Evolutionary conservation across 2,888 invertebrate species (phyloP).

Genomic region (Imbricaverruca yamaguchii): DNA sequence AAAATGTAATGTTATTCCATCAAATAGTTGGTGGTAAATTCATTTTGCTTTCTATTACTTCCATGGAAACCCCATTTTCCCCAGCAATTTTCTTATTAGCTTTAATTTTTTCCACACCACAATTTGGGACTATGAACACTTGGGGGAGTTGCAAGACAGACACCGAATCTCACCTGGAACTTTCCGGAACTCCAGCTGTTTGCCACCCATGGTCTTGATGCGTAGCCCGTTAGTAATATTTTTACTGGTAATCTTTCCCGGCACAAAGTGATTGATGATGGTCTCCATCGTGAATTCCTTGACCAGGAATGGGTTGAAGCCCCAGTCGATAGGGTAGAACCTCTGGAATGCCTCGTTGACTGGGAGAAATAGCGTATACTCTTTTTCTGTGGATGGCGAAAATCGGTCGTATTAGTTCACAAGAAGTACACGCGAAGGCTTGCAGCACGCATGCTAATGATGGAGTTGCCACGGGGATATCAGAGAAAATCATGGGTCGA

Average conservation of each 20-base stretch:
- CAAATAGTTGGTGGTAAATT: neutral
- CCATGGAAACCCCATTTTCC: neutral
- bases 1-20: too few relatives aligned
- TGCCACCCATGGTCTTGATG: slow-evolving; percentile 51
- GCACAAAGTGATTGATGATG: slow-evolving; percentile 34
- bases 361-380: slow-evolving; percentile 56
- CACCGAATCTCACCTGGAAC: neutral
- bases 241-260: slow-evolving; percentile 46
- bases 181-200: slow-evolving; percentile 35
- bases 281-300: slow-evolving; percentile 35
- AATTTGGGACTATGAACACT: too few relatives aligned
- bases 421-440: too few relatives aligned
- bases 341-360: slow-evolving; percentile 58
- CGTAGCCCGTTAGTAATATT: slow-evolving; percentile 50
- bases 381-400: slow-evolving; percentile 43
- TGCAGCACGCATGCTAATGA: too few relatives aligned
- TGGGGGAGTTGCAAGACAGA: too few relatives aligned
- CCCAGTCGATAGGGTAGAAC: slow-evolving; percentile 63
- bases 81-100: neutral
- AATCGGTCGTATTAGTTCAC: too few relatives aligned
- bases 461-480: too few relatives aligned
- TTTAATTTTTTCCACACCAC: too few relatives aligned
- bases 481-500: too few relatives aligned
- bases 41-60: neutral
- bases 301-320: slow-evolving; percentile 59